These are phyloP conservation scores for Labroides dimidiatus DNA, from an alignment of 2,797 vertebrate genomes.

Conservation along the genomic window DNA sequence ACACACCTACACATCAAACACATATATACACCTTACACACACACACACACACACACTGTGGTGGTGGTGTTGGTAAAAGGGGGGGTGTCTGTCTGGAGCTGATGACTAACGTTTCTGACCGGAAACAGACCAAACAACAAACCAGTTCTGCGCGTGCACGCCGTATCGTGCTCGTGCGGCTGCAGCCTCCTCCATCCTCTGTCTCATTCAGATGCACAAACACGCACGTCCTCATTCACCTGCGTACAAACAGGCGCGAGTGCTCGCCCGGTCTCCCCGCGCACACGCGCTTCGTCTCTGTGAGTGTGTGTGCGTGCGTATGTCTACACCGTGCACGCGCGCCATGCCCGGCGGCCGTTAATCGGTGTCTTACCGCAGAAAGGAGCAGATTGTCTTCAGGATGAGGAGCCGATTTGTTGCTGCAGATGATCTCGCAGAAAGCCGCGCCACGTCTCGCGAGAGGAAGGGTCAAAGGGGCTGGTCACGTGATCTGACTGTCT, in stretches of 20 bases:
- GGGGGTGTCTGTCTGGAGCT: neutral
- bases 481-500: conserved; percentile 50
- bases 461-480: conserved; percentile 41
- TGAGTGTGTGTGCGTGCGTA: neutral
- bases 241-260: conserved; percentile 8
- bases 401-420: conserved; percentile 57
- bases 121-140: conserved; percentile 29
- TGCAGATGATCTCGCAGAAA: conserved; percentile 61
- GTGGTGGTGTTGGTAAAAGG: neutral
- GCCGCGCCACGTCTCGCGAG: conserved; percentile 69
- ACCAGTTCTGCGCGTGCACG: conserved; percentile 51
- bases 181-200: conserved; percentile 62
- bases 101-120: conserved; percentile 1
- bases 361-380: conserved; percentile 68
- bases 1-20: neutral
- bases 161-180: conserved; percentile 19
- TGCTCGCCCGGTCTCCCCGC: neutral
- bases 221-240: conserved; percentile 35
- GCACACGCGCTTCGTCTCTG: neutral
- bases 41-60: neutral
- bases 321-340: conserved; percentile 33
- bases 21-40: neutral
- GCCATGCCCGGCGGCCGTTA: conserved; percentile 26
- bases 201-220: conserved; percentile 40
- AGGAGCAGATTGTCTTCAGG: conserved; percentile 55